phyloP scores from a whole-genome alignment of 2,797 vertebrate genomes.

The Etheostoma nigrum region DNA sequence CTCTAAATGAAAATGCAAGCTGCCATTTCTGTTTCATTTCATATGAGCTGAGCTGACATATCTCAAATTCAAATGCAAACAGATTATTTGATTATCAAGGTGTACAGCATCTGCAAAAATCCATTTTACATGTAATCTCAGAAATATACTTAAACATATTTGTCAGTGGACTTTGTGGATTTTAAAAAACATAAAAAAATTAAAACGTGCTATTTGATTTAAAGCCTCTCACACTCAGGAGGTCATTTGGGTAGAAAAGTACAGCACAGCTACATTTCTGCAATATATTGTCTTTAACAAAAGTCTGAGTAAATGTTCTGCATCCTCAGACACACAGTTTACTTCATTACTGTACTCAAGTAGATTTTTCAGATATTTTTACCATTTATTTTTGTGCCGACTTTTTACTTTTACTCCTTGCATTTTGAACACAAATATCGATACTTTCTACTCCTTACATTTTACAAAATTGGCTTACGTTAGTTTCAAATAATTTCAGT shows the following conservation, averaged over 20 bases:
- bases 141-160: neutral
- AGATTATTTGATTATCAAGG: neutral
- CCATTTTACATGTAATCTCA: neutral
- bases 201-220: neutral
- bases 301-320: neutral
- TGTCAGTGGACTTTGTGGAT: neutral
- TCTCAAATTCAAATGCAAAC: neutral
- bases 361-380: no score
- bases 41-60: neutral
- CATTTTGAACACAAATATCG: no score
- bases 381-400: no score
- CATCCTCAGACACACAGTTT: neutral
- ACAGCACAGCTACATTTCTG: neutral
- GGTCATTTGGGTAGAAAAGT: neutral
- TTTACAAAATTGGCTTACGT: no score
- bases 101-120: neutral
- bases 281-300: neutral
- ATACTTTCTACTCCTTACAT: no score
- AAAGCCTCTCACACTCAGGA: no score
- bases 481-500: no score
- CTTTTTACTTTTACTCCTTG: no score
- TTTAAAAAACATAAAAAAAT: neutral
- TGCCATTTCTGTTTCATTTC: neutral
- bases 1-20: neutral
- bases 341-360: no score